phyloP scores from a whole-genome alignment of 2,888 invertebrate genomes.

The Willowsia nigromaculata region DNA sequence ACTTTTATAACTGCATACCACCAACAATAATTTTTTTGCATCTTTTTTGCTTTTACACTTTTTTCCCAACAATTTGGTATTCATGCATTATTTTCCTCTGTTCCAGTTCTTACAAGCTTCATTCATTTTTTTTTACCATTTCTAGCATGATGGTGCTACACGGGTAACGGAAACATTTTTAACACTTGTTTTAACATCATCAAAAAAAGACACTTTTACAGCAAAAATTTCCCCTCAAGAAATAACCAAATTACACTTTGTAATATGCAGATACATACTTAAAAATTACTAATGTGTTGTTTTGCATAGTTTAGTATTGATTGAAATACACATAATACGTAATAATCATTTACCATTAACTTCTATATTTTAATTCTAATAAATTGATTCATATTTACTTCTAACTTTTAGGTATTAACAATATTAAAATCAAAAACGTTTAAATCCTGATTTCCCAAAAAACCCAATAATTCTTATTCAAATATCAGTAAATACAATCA shows the following conservation, averaged over 20 bases:
- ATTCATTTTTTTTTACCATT: neutral
- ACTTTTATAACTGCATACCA: neutral
- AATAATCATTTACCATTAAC: neutral
- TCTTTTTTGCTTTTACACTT: neutral
- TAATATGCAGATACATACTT: neutral
- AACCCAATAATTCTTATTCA: conserved; percentile 55
- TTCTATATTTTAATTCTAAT: conserved; percentile 30
- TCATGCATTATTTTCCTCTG: neutral
- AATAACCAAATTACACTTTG: conserved; percentile 7
- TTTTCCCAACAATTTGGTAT: neutral
- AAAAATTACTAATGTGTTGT: neutral
- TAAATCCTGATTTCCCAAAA: conserved; percentile 53
- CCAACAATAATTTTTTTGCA: conserved; percentile 16
- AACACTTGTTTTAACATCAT: conserved; percentile 34
- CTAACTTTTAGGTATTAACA: neutral
- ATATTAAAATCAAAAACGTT: conserved; percentile 38
- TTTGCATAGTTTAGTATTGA: conserved; percentile 52
- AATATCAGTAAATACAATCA: conserved; percentile 16
- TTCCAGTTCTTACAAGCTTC: neutral
- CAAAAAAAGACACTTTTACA: conserved; percentile 45
- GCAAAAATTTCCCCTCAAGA: conserved; percentile 49
- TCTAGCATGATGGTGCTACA: conserved; percentile 58
- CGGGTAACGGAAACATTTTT: conserved; percentile 55
- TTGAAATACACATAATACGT: conserved; percentile 5
- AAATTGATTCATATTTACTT: conserved; percentile 1